Evolutionary conservation across 2,113 vertebrate species (phyloP).

Genomic region (Ancistrus triradiatus): DNA sequence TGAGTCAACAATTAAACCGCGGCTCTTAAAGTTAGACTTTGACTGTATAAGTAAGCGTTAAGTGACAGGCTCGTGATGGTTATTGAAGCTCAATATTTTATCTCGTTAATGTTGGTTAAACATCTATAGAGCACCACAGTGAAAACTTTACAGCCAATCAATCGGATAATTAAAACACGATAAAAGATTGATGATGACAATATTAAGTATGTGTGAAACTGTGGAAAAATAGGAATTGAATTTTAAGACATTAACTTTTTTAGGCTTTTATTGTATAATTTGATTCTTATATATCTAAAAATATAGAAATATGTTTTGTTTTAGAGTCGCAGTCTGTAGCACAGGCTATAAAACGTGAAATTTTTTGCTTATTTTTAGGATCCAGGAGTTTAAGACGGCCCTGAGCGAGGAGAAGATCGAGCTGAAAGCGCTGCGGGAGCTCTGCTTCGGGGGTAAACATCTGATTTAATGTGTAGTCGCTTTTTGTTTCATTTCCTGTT

Average conservation of each 20-base stretch:
- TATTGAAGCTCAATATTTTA: not conserved
- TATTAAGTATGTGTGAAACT: no score
- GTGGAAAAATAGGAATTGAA: no score
- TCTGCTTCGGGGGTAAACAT: slow-evolving; percentile 86
- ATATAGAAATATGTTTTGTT: not conserved
- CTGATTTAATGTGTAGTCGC: not conserved
- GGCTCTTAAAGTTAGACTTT: slow-evolving; percentile 3
- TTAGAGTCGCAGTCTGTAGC: no score
- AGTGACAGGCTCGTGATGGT: no score
- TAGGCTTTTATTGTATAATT: no score
- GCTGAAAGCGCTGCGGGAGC: slow-evolving; percentile 77
- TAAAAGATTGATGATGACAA: no score
- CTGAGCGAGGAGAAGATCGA: slow-evolving; percentile 79
- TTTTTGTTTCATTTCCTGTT: not conserved
- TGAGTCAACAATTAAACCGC: not conserved
- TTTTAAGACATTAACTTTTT: no score
- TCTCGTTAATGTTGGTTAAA: slow-evolving; percentile 25
- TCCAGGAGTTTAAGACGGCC: slow-evolving; percentile 87
- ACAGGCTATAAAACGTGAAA: no score
- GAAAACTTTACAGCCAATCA: no score
- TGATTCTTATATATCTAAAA: not conserved
- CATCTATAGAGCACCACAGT: no score
- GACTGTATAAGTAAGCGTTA: not conserved
- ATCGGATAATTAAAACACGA: no score
- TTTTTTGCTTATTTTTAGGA: slow-evolving; percentile 61